Evolutionary conservation across 2,888 invertebrate genomes (phyloP).

Genomic region (Agrochola circellaris): DNA sequence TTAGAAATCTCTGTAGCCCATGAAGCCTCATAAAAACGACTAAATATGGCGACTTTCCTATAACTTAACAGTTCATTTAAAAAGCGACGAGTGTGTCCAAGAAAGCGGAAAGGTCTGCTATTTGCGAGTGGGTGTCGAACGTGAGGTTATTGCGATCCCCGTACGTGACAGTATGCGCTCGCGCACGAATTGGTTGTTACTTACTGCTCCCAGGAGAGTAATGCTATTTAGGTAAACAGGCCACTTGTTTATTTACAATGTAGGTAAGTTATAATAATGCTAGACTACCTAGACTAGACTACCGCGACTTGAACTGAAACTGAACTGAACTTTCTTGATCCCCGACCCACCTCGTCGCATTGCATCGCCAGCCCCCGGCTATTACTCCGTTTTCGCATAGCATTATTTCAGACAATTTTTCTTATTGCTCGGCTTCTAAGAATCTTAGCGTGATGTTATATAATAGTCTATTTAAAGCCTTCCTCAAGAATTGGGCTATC

Average conservation of each 20-base stretch:
- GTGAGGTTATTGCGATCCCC: conserved; percentile 75
- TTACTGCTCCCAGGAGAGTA: conserved; percentile 61
- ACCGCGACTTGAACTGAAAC: too few species aligned
- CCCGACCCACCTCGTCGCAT: too few species aligned
- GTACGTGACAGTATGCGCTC: conserved; percentile 71
- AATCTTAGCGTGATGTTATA: too few species aligned
- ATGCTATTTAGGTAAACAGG: conserved; percentile 73
- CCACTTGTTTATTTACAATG: conserved; percentile 54
- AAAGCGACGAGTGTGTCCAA: conserved; percentile 66
- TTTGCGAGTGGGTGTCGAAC: conserved; percentile 73
- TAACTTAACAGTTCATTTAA: conserved; percentile 55
- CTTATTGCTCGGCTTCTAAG: too few species aligned
- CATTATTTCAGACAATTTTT: too few species aligned
- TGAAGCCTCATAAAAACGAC: conserved; percentile 6
- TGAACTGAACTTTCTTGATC: too few species aligned
- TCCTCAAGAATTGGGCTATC: too few species aligned
- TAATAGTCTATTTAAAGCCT: too few species aligned
- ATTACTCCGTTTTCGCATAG: too few species aligned
- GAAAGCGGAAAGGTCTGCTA: conserved; percentile 79
- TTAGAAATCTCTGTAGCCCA: background rate
- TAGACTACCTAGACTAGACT: too few species aligned
- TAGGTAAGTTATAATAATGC: conserved; percentile 2
- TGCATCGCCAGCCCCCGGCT: too few species aligned
- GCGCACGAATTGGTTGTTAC: conserved; percentile 40
- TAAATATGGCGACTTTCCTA: conserved; percentile 30